Percentiles rank a stretch among this genome's conserved stretches.
Evolutionary conservation across 2,888 invertebrate genomes (phyloP).

Genomic region (Aphidoletes aphidimyza): DNA sequence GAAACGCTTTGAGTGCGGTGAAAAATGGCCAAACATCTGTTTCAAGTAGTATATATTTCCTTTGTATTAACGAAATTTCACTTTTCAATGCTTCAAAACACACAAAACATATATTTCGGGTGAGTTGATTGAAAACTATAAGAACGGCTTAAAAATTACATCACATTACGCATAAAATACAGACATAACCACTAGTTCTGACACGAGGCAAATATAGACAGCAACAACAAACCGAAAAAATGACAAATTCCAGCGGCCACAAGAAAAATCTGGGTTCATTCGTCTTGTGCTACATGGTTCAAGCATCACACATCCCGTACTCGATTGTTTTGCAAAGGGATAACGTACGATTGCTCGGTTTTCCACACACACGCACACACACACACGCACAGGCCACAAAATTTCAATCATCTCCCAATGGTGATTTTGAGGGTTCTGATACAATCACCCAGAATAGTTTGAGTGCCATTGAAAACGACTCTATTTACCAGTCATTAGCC

Average conservation of each 20-base stretch:
- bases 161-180: slow-evolving; percentile 30
- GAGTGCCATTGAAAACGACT: too few relatives aligned
- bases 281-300: too few relatives aligned
- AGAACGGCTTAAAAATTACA: slow-evolving; percentile 45
- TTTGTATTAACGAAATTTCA: neutral
- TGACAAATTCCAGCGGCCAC: neutral
- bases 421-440: neutral
- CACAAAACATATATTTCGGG: neutral
- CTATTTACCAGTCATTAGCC: slow-evolving; percentile 47
- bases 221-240: too few relatives aligned
- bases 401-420: neutral
- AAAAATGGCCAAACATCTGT: slow-evolving; percentile 29
- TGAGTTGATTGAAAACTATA: slow-evolving; percentile 47
- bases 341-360: too few relatives aligned
- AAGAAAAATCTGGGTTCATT: slow-evolving; percentile 6
- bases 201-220: too few relatives aligned
- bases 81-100: neutral
- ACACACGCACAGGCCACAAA: too few relatives aligned
- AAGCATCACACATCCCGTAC: too few relatives aligned
- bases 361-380: too few relatives aligned
- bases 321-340: too few relatives aligned
- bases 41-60: neutral
- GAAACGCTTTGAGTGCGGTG: neutral
- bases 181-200: slow-evolving; percentile 19
- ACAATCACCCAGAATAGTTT: too few relatives aligned